Conservation (phyloP, 2,113 vertebrate species). For the Eretmochelys imbricata region DNA sequence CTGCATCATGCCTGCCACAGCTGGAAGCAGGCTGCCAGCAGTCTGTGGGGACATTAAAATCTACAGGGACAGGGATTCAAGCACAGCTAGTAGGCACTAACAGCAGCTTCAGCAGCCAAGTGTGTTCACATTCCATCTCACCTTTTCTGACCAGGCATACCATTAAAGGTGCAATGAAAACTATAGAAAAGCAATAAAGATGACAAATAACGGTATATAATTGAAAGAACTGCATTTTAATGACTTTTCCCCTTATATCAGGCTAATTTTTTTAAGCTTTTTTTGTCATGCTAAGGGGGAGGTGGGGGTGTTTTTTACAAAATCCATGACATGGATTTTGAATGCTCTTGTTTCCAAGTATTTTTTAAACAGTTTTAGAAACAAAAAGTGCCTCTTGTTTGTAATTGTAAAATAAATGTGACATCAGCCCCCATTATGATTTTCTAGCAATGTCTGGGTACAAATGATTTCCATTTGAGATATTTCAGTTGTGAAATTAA, state of each 20-base stretch:
- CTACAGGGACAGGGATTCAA: slow-evolving; percentile 84
- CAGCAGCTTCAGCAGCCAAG: slow-evolving; percentile 70
- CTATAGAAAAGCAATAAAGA: slow-evolving; percentile 79
- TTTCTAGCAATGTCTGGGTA: background rate
- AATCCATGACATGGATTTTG: background rate
- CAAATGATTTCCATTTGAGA: slow-evolving; percentile 10
- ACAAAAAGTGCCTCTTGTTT: background rate
- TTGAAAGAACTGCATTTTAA: slow-evolving; percentile 79
- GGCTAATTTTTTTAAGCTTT: slow-evolving; percentile 51
- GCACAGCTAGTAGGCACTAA: slow-evolving; percentile 81
- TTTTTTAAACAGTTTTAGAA: slow-evolving; percentile 1
- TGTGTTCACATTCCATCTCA: slow-evolving; percentile 77
- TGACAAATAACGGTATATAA: slow-evolving; percentile 74
- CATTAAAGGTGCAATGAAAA: slow-evolving; percentile 80
- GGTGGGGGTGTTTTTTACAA: slow-evolving; percentile 5
- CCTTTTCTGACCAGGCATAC: slow-evolving; percentile 80
- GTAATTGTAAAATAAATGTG: background rate
- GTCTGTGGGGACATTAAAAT: slow-evolving; percentile 91
- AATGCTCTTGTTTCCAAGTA: background rate
- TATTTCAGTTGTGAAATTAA: slow-evolving; percentile 30
- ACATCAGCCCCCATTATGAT: fast-evolving
- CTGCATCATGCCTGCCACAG: slow-evolving; percentile 95
- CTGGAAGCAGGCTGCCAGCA: slow-evolving; percentile 95
- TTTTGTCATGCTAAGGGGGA: slow-evolving; percentile 43
- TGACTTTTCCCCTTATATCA: slow-evolving; percentile 45